A percentile compares a stretch with the other conserved stretches of the same genome.
Conservation (phyloP, 2,797 vertebrate genomes). For the Bradypodion pumilum region DNA sequence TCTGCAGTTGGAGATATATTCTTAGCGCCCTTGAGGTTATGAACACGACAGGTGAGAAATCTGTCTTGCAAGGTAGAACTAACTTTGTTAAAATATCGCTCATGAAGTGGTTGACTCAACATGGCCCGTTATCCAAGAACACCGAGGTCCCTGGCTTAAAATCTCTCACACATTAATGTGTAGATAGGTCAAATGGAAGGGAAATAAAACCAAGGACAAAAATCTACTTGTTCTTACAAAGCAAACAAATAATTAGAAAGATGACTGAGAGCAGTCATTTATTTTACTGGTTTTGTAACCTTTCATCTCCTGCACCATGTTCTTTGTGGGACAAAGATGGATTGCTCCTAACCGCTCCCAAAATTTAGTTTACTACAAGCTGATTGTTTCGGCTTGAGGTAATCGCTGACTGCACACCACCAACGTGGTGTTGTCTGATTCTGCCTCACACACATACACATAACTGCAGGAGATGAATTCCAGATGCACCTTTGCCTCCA, state of each 20-base stretch:
- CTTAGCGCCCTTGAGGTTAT: neutral
- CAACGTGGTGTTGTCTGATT: neutral
- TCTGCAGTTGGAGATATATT: neutral
- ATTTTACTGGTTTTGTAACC: neutral
- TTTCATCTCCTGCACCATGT: neutral
- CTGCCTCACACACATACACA: neutral
- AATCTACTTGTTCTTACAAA: too few relatives aligned
- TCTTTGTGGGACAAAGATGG: neutral
- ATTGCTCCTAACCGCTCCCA: neutral
- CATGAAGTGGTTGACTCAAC: neutral
- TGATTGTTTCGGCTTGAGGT: neutral
- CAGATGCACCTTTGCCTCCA: constrained; percentile 69
- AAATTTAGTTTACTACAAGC: neutral
- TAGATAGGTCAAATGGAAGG: neutral
- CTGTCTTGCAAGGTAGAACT: neutral
- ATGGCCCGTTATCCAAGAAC: neutral
- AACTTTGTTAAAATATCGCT: neutral
- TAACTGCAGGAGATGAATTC: constrained; percentile 47
- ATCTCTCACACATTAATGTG: neutral
- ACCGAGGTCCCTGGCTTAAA: neutral
- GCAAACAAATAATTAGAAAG: too few relatives aligned
- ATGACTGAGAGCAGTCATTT: neutral
- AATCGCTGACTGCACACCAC: neutral
- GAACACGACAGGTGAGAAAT: neutral
- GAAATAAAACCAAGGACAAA: neutral